Conservation (phyloP, 2,888 invertebrate genomes). For the Oxyscelio sp. region DNA sequence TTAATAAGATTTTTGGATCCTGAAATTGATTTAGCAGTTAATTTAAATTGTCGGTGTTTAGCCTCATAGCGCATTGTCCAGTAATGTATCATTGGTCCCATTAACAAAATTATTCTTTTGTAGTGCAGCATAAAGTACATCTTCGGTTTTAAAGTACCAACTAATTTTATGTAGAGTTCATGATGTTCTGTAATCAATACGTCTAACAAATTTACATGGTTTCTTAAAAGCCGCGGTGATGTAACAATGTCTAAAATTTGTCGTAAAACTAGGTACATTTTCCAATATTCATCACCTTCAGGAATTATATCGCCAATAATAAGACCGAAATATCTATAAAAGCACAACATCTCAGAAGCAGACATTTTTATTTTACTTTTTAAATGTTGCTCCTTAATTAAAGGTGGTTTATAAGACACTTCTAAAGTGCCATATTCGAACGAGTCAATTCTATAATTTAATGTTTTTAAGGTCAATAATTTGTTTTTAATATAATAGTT, state of each 20-base stretch:
- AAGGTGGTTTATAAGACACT: slow-evolving; percentile 7
- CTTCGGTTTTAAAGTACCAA: slow-evolving; percentile 41
- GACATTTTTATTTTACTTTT: slow-evolving; percentile 30
- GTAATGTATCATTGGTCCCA: slow-evolving; percentile 44
- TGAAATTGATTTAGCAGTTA: slow-evolving; percentile 12
- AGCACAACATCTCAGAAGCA: slow-evolving; percentile 29
- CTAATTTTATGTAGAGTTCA: slow-evolving; percentile 27
- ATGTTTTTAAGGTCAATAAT: neutral
- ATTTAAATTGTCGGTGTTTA: slow-evolving; percentile 33
- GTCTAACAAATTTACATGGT: slow-evolving; percentile 3
- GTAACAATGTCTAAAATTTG: slow-evolving; percentile 38
- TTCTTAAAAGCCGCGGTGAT: slow-evolving; percentile 9
- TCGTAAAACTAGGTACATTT: slow-evolving; percentile 25
- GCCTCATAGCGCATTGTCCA: slow-evolving; percentile 45
- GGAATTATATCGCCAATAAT: slow-evolving; percentile 26
- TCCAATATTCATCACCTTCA: slow-evolving; percentile 25
- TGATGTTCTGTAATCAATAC: slow-evolving; percentile 26
- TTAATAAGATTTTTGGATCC: slow-evolving; percentile 36
- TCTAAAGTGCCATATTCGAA: slow-evolving; percentile 7
- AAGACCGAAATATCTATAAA: slow-evolving; percentile 34
- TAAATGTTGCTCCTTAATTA: slow-evolving; percentile 7
- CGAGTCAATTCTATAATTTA: slow-evolving; percentile 11
- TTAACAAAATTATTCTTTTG: slow-evolving; percentile 7
- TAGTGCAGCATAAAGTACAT: slow-evolving; percentile 50
- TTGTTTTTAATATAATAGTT: neutral